Percentiles rank a stretch among this genome's conserved stretches.
Evolutionary conservation across 2,113 vertebrate species (phyloP).

Genomic region (Leptocoma aspasia): DNA sequence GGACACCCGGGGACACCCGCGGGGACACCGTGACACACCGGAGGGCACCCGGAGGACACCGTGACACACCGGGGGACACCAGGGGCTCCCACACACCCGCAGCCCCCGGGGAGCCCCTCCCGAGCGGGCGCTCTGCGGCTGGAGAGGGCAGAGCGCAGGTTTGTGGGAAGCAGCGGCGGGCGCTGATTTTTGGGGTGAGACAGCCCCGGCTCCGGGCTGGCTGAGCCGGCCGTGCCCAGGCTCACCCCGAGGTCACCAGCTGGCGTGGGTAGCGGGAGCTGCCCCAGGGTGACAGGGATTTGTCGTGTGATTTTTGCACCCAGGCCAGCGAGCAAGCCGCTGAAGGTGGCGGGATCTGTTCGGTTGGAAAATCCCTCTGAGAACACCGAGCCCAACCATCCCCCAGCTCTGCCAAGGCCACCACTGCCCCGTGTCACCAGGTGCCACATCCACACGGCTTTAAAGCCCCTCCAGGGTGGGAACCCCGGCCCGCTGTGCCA

Average conservation of each 20-base stretch:
- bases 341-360: accelerated
- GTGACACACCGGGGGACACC: neutral
- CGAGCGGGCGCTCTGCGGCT: accelerated
- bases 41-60: neutral
- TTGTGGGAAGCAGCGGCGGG: no score
- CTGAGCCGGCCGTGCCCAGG: accelerated
- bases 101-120: neutral
- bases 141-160: neutral
- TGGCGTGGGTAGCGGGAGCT: accelerated
- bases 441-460: accelerated
- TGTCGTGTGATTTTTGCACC: neutral
- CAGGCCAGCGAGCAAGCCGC: neutral
- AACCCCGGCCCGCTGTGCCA: neutral
- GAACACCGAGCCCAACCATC: accelerated
- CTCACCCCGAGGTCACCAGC: accelerated
- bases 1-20: neutral
- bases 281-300: accelerated
- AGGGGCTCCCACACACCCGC: accelerated
- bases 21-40: no score
- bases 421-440: neutral
- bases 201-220: accelerated
- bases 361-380: neutral
- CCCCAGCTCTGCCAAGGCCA: neutral
- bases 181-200: accelerated
- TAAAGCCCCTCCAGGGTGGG: accelerated